phyloP scores from a whole-genome alignment of 2,797 vertebrate genomes.

The Eleutherodactylus coqui region DNA sequence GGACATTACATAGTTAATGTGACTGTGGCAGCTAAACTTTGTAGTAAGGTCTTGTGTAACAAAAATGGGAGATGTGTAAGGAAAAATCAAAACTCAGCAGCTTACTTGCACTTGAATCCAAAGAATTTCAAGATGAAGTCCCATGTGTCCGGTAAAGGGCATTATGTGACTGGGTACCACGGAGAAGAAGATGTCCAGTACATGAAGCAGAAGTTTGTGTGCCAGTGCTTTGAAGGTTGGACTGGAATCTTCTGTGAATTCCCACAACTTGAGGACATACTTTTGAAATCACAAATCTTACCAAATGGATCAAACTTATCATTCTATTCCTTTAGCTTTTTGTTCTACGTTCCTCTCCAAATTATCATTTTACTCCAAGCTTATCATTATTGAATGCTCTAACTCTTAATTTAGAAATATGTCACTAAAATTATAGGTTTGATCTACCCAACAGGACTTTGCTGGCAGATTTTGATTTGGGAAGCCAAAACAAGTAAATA shows the following conservation, averaged over 20 bases:
- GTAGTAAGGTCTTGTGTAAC: conserved; percentile 87
- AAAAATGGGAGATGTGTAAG: conserved; percentile 88
- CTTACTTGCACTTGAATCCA: conserved; percentile 84
- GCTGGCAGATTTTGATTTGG: not conserved
- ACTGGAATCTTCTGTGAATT: conserved; percentile 84
- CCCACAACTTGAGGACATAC: conserved; percentile 69
- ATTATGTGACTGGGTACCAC: conserved; percentile 77
- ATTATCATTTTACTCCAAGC: conserved; percentile 12
- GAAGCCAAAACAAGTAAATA: not conserved
- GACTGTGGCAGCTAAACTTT: conserved; percentile 88
- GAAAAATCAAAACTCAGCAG: conserved; percentile 77
- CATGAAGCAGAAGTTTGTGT: conserved; percentile 87
- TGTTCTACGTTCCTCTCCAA: conserved; percentile 61
- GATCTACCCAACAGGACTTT: not conserved
- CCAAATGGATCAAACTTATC: conserved; percentile 63
- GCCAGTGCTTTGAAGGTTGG: conserved; percentile 91
- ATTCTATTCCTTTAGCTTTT: conserved; percentile 38
- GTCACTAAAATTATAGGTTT: not conserved
- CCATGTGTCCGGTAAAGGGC: conserved; percentile 66
- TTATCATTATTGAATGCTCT: conserved; percentile 10
- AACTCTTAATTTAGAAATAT: not conserved
- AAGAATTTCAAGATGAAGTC: conserved; percentile 77
- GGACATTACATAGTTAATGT: conserved; percentile 90
- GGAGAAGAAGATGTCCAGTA: conserved; percentile 75
- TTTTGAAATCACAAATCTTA: conserved; percentile 6